phyloP scores from a whole-genome alignment of 2,888 invertebrate species.

The Melieria crassipennis region DNA sequence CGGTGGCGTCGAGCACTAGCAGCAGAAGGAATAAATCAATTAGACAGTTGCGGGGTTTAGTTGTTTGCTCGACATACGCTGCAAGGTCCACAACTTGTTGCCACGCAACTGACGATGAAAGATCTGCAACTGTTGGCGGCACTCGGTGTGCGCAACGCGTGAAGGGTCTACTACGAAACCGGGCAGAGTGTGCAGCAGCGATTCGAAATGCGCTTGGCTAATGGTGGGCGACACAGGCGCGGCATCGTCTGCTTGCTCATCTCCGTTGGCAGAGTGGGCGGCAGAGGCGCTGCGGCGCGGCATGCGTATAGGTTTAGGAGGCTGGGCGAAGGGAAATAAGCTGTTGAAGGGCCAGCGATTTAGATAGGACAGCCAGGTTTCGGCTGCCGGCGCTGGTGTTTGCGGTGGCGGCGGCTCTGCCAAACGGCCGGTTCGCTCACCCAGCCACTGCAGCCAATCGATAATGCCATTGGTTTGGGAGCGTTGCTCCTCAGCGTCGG shows the following conservation, averaged over 20 bases:
- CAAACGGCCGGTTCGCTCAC: slow-evolving; percentile 41
- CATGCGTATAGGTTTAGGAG: slow-evolving; percentile 46
- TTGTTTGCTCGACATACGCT: slow-evolving; percentile 70
- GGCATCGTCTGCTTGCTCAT: slow-evolving; percentile 15
- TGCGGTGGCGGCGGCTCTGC: slow-evolving; percentile 32
- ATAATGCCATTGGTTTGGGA: slow-evolving; percentile 52
- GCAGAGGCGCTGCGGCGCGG: slow-evolving; percentile 34
- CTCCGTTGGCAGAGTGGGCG: slow-evolving; percentile 25
- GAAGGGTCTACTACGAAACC: slow-evolving; percentile 77
- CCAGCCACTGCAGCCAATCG: slow-evolving; percentile 58
- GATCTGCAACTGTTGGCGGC: slow-evolving; percentile 74
- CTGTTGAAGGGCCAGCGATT: slow-evolving; percentile 64
- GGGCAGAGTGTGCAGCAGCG: slow-evolving; percentile 73
- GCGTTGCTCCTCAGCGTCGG: slow-evolving; percentile 26
- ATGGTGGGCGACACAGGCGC: slow-evolving; percentile 40
- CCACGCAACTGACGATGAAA: slow-evolving; percentile 75
- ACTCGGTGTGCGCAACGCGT: slow-evolving; percentile 72
- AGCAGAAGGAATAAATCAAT: background rate
- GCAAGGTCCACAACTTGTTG: slow-evolving; percentile 77
- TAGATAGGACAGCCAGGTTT: slow-evolving; percentile 55
- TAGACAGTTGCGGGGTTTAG: too few relatives aligned
- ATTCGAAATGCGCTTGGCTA: slow-evolving; percentile 67
- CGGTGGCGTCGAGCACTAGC: slow-evolving; percentile 77
- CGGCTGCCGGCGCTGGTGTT: slow-evolving; percentile 31
- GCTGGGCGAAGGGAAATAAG: slow-evolving; percentile 54